phyloP scores from a whole-genome alignment of 37 sponge, comb jelly and placozoan genomes.

The Chondrilla cf. caribensis region DNA sequence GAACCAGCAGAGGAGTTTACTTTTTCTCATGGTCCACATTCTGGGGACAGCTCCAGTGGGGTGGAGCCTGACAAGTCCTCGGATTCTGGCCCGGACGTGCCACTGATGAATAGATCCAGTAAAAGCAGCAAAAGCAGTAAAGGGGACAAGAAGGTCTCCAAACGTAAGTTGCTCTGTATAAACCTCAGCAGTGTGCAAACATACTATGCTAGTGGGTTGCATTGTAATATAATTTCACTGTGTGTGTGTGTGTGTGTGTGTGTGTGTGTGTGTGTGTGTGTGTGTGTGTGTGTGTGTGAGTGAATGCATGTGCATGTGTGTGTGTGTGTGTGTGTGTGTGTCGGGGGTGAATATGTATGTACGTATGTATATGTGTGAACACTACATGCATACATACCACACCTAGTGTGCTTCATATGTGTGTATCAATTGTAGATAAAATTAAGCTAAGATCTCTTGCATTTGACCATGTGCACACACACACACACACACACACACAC shows the following conservation, averaged over 20 bases:
- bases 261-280: background rate
- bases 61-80: slow-evolving; percentile 25
- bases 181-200: no score
- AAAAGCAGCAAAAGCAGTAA: background rate
- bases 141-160: background rate
- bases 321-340: background rate
- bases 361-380: no score
- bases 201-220: background rate
- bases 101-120: no score
- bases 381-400: no score
- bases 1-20: slow-evolving; percentile 14
- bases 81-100: background rate
- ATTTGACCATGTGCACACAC: no score
- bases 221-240: no score
- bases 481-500: background rate
- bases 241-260: no score
- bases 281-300: background rate
- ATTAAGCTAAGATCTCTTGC: no score
- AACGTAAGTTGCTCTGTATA: no score
- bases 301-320: background rate
- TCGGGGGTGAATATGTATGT: background rate
- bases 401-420: no score
- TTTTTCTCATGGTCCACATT: background rate
- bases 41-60: background rate
- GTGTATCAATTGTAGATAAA: no score